phyloP scores from a whole-genome alignment of 1,140 invertebrate genomes.

The Bombyx mandarina region DNA sequence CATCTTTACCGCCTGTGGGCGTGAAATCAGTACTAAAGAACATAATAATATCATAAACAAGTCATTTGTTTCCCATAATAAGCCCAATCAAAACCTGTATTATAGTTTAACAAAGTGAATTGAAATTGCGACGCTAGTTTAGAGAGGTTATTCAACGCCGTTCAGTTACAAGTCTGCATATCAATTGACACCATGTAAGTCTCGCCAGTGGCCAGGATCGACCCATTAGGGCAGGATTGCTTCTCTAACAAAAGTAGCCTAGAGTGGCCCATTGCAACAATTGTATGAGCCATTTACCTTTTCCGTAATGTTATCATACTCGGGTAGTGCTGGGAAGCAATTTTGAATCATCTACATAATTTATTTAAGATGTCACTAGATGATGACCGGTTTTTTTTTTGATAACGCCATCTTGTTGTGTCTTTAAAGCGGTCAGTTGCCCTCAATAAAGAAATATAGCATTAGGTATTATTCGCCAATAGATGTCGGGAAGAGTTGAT shows the following conservation, averaged over 20 bases:
- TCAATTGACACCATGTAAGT: constrained; percentile 62
- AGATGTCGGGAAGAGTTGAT: too few species aligned
- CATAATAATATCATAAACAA: neutral
- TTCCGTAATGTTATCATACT: constrained; percentile 60
- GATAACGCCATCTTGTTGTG: too few species aligned
- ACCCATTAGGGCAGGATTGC: constrained; percentile 45
- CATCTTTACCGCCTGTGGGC: neutral
- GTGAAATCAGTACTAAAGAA: neutral
- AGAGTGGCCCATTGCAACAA: constrained; percentile 55
- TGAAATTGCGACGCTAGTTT: constrained; percentile 22
- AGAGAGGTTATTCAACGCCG: constrained; percentile 2
- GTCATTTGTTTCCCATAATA: neutral
- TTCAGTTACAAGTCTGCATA: constrained; percentile 26
- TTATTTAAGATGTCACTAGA: too few species aligned
- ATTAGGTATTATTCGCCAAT: too few species aligned
- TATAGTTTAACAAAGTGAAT: constrained; percentile 30
- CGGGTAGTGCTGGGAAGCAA: constrained; percentile 2
- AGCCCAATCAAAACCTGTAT: too few species aligned
- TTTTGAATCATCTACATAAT: too few species aligned
- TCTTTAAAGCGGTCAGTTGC: too few species aligned
- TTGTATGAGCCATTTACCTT: constrained; percentile 70
- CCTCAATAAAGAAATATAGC: too few species aligned
- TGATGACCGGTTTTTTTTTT: too few species aligned
- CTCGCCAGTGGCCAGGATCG: constrained; percentile 39
- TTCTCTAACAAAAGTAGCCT: constrained; percentile 63